Evolutionary conservation across 2,797 vertebrate genomes (phyloP).

Genomic region (Coluber constrictor): DNA sequence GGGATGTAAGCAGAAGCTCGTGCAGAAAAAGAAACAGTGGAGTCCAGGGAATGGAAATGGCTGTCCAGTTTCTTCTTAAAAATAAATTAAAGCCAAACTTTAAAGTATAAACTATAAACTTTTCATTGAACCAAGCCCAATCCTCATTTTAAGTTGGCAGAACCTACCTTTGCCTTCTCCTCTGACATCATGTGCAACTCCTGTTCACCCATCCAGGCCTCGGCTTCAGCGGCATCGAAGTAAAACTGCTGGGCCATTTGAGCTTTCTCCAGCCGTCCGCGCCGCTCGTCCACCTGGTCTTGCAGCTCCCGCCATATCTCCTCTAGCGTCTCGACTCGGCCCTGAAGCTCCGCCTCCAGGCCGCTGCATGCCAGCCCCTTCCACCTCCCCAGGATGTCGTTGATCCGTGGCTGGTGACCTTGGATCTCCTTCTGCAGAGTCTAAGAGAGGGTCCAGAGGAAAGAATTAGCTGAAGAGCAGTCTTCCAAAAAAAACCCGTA

Average conservation of each 20-base stretch:
- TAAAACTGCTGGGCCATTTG: slow-evolving; percentile 91
- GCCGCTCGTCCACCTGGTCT: slow-evolving; percentile 80
- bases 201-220: slow-evolving; percentile 96
- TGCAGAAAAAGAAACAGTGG: not conserved
- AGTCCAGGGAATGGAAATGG: not conserved
- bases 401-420: slow-evolving; percentile 89
- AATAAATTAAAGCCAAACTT: not conserved
- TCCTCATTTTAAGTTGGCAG: not conserved
- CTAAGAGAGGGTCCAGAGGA: slow-evolving; percentile 57
- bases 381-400: slow-evolving; percentile 80
- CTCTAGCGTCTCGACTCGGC: slow-evolving; percentile 76
- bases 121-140: not conserved
- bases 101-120: not conserved
- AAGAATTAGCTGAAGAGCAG: too few species aligned
- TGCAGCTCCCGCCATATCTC: slow-evolving; percentile 84
- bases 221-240: slow-evolving; percentile 84
- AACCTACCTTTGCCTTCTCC: slow-evolving; percentile 89
- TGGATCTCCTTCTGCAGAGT: slow-evolving; percentile 94
- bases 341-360: slow-evolving; percentile 74
- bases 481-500: too few species aligned
- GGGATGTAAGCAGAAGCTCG: not conserved
- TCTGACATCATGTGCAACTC: slow-evolving; percentile 97
- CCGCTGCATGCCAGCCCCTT: slow-evolving; percentile 70
- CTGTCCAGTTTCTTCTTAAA: too few species aligned
- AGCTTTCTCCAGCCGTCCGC: slow-evolving; percentile 78